Conservation (phyloP, 2,888 invertebrate species). For the Leptodirus hochenwartii region DNA sequence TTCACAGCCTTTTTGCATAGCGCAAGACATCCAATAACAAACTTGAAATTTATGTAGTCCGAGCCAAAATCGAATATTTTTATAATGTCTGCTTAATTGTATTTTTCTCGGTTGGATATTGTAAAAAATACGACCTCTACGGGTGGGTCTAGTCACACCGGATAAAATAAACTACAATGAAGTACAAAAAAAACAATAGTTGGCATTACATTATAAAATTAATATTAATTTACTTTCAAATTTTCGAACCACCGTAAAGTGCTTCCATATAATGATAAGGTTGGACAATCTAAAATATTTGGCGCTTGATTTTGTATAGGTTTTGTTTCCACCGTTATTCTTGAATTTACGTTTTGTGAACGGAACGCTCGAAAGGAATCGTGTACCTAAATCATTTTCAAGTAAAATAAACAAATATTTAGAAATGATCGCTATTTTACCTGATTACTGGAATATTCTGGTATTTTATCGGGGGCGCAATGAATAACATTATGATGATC, state of each 20-base stretch:
- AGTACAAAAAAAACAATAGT: too few species aligned
- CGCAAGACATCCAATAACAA: conserved; percentile 96
- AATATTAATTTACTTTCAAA: too few species aligned
- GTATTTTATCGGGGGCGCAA: conserved; percentile 88
- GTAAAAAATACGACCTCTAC: conserved; percentile 75
- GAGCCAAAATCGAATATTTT: conserved; percentile 68
- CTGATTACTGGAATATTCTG: conserved; percentile 92
- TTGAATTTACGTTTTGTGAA: conserved; percentile 65
- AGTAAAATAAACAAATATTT: conserved; percentile 6
- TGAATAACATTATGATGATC: conserved; percentile 93
- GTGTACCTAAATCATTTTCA: conserved; percentile 44
- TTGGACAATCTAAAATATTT: conserved; percentile 38
- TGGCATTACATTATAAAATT: too few species aligned
- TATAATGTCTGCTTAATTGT: conserved; percentile 84
- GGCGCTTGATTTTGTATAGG: conserved; percentile 28
- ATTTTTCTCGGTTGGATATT: conserved; percentile 72
- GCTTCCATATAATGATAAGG: conserved; percentile 76
- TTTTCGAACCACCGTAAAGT: conserved; percentile 94
- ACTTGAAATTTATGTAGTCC: conserved; percentile 76
- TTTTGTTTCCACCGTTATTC: conserved; percentile 61
- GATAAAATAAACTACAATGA: conserved; percentile 81
- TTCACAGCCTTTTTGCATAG: conserved; percentile 83
- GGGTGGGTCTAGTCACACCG: conserved; percentile 84
- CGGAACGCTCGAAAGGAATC: conserved; percentile 93
- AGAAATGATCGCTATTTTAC: conserved; percentile 23